Evolutionary conservation across 2,113 vertebrate species (phyloP).

Genomic region (Ornithorhynchus anatinus): DNA sequence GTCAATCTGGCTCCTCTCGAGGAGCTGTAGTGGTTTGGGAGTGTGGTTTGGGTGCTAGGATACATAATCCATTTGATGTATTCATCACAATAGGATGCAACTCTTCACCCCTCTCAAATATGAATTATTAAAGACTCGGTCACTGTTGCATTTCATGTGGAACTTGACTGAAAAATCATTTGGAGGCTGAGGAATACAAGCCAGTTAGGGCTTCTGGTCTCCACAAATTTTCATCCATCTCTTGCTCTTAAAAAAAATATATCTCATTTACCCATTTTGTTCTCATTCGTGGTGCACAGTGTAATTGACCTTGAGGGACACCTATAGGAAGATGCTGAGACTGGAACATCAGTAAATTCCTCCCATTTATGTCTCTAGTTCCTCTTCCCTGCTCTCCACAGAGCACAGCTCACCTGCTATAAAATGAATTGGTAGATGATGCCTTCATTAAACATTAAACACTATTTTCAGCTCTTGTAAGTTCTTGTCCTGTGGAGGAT

Average conservation of each 20-base stretch:
- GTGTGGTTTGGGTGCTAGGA: conserved; percentile 10
- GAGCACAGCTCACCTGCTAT: background rate
- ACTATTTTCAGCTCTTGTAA: background rate
- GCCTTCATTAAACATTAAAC: background rate
- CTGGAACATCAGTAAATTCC: background rate
- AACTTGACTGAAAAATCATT: background rate
- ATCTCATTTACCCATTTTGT: background rate
- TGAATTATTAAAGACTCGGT: conserved; percentile 27
- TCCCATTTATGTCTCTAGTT: background rate
- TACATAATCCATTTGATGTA: conserved; percentile 16
- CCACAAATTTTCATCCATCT: background rate
- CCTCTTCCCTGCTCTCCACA: background rate
- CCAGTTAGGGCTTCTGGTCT: background rate
- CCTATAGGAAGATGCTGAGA: background rate
- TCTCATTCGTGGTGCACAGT: background rate
- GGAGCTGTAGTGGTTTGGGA: background rate
- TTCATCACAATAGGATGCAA: background rate
- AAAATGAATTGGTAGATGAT: background rate
- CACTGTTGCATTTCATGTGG: conserved; percentile 5
- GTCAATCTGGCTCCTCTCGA: conserved; percentile 47
- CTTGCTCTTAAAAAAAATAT: background rate
- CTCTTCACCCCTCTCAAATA: conserved; percentile 3
- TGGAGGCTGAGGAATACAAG: background rate
- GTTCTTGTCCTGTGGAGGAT: background rate
- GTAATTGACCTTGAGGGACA: conserved; percentile 23